Conservation (phyloP, 2,888 invertebrate species). For the Glaucopsyche alexis region DNA sequence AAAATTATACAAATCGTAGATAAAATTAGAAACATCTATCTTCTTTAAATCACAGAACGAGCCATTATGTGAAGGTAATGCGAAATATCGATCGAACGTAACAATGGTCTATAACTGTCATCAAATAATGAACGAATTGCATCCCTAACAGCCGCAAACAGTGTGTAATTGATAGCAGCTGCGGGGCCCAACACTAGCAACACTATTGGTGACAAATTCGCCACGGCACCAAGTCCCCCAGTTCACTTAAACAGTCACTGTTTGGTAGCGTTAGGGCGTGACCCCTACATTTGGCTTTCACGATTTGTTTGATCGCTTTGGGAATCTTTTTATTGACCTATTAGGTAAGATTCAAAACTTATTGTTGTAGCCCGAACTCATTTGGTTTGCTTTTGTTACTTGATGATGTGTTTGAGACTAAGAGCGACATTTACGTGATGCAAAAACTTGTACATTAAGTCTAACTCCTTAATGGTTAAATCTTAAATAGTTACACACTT, state of each 20-base stretch:
- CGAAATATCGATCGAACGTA: conserved; percentile 36
- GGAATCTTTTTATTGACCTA: conserved; percentile 12
- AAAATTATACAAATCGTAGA: not conserved
- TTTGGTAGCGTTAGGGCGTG: conserved; percentile 47
- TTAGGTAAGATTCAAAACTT: not conserved
- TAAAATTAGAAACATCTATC: not conserved
- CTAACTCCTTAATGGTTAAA: not conserved
- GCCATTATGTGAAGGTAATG: not conserved
- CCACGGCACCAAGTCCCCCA: conserved; percentile 58
- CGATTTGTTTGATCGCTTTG: conserved; percentile 19
- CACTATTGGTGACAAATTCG: conserved; percentile 73
- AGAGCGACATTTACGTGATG: not conserved
- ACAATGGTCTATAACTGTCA: conserved; percentile 68
- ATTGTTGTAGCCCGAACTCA: not conserved
- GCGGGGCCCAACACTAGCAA: conserved; percentile 53
- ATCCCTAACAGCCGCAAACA: conserved; percentile 73
- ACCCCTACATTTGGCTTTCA: conserved; percentile 36
- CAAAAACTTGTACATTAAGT: not conserved
- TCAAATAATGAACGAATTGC: conserved; percentile 70
- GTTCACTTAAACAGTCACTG: conserved; percentile 42
- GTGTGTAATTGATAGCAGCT: conserved; percentile 65
- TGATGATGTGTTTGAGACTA: not conserved
- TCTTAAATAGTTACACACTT: not conserved
- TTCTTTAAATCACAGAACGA: not conserved
- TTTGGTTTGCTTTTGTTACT: not conserved